Base-by-base conservation (phyloP, 2,797 vertebrate species). In the Ispidina lecontei region DNA sequence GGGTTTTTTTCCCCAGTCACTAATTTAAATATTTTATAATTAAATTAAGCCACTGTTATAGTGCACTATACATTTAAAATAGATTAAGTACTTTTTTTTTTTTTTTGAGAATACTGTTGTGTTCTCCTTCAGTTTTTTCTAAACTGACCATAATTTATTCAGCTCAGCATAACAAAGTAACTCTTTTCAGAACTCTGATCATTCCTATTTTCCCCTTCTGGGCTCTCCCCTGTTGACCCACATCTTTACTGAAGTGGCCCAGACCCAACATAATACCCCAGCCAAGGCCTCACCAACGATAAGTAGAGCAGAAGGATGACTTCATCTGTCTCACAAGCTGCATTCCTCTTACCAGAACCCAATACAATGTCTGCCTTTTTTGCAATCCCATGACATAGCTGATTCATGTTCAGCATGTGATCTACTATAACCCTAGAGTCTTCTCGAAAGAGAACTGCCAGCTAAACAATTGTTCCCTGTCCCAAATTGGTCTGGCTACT, bases 231-330 rank as follows among this genome's bases (percentile, higher is more conserved):
- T 56, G 15, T 14, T 82, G 77, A 92, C 80, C 77, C 56, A 60
- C 31, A 89, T 81, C n/a, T 87, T 87, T 68, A 71, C n/a, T 84
- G 52, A 68, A 79, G 64, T 71, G 86, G 44, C 86, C 73, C 68
- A 90, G 60, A 82, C 84, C 91, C 90, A 90, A 90, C 46, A 78
- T 41, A 88, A 70, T 67, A 77, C 52, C 46, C 62, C 64, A 89
- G 54, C 49, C 68, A 70, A 92, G 83, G 79, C 85, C 85, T 88
- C 46, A 18, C 63, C 52, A 73, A 35, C 58, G 77, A 46, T 76
- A 94, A 96, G 84, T n/a, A 60, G 72, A 96, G 90, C 90, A 94
- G 52, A 94, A 93, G 68, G 63, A 89, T 96, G 93, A 96, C 84
- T 94, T 96, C 90, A 95, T 93, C 86, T 79, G 64, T 94, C 95